Conservation (phyloP, 2,797 vertebrate genomes). For the Fringilla coelebs region DNA sequence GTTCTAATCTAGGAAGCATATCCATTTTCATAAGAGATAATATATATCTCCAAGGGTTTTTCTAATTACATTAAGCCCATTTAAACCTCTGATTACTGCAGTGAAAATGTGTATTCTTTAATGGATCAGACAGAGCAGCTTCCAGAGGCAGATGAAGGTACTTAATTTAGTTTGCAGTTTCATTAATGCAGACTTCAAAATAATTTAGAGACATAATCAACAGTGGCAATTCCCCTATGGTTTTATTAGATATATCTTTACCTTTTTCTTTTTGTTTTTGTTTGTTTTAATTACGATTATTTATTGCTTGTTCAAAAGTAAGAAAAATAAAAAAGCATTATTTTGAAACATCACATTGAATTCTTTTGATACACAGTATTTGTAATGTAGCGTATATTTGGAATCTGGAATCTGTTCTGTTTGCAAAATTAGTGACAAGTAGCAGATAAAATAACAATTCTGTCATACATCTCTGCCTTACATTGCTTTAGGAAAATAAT, state of each 20-base stretch:
- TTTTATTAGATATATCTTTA: background rate
- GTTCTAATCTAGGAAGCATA: constrained; percentile 23
- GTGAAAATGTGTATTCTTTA: constrained; percentile 34
- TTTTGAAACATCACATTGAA: background rate
- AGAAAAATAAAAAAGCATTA: background rate
- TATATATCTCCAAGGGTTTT: background rate
- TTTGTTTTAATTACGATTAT: background rate
- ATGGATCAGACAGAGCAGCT: background rate
- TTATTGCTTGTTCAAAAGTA: background rate
- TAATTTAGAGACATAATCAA: background rate
- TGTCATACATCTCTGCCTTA: background rate
- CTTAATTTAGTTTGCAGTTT: constrained; percentile 37
- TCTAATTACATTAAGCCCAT: constrained; percentile 35
- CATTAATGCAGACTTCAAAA: constrained; percentile 35
- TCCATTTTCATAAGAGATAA: constrained; percentile 25
- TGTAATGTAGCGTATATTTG: background rate
- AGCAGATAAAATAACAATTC: background rate
- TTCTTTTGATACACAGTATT: background rate
- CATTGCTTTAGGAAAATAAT: background rate
- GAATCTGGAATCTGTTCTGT: background rate
- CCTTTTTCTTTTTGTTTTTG: background rate
- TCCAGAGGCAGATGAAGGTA: background rate
- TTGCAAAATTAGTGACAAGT: background rate
- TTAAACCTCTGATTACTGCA: constrained; percentile 22
- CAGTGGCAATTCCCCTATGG: background rate